These are phyloP conservation scores for Zoanthus sociatus DNA, from an alignment of 92 coral and sea anemone species.

Conservation along the genomic window DNA sequence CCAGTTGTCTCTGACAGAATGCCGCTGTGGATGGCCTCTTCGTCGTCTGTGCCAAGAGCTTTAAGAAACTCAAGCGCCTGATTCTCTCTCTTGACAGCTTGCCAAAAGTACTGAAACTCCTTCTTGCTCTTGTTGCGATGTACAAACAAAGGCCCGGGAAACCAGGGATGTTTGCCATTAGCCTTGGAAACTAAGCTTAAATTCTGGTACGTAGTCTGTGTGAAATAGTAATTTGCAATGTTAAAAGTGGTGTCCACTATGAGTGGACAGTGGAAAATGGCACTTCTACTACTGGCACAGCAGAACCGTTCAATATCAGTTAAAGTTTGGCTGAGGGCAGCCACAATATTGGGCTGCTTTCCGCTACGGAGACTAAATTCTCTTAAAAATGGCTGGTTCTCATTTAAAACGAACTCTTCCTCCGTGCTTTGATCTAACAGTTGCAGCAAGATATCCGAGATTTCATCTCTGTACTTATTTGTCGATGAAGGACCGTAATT, in stretches of 20 bases:
- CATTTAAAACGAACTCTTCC: slow-evolving; percentile 37
- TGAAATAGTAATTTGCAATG: slow-evolving; percentile 42
- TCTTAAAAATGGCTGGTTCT: slow-evolving; percentile 44
- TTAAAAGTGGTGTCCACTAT: slow-evolving; percentile 49
- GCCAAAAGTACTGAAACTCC: slow-evolving; percentile 61
- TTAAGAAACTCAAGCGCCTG: slow-evolving; percentile 27
- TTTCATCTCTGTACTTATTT: slow-evolving; percentile 39
- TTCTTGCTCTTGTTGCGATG: slow-evolving; percentile 58
- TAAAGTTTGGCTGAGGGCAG: slow-evolving; percentile 41
- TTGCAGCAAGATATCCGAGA: slow-evolving; percentile 40
- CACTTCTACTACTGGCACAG: slow-evolving; percentile 4
- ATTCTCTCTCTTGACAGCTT: slow-evolving; percentile 56
- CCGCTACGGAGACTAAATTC: slow-evolving; percentile 49
- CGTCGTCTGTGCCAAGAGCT: slow-evolving; percentile 54
- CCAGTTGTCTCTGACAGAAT: slow-evolving; percentile 55
- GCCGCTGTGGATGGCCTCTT: slow-evolving; percentile 48
- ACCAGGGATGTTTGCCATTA: slow-evolving; percentile 51
- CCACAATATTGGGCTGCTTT: slow-evolving; percentile 60
- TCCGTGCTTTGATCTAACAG: slow-evolving; percentile 44
- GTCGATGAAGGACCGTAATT: slow-evolving; percentile 10
- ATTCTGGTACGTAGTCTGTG: slow-evolving; percentile 48
- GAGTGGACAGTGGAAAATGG: slow-evolving; percentile 26
- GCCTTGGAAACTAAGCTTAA: slow-evolving; percentile 26
- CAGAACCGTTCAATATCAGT: slow-evolving; percentile 45
- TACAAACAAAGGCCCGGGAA: slow-evolving; percentile 59